phyloP scores from a whole-genome alignment of 2,888 invertebrate species.

The Sipha maydis region DNA sequence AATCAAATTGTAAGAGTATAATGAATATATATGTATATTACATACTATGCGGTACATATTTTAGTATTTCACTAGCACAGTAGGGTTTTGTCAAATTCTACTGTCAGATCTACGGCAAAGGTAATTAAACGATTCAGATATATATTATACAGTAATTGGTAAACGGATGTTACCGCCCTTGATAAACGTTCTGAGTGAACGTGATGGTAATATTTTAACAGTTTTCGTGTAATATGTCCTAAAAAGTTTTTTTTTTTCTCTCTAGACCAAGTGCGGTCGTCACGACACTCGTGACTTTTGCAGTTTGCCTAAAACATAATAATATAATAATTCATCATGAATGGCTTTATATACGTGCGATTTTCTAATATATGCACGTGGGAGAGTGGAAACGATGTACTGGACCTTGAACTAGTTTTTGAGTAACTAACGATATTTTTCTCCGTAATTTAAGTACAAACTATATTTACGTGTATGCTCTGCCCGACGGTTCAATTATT shows the following conservation, averaged over 20 bases:
- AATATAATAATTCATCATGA: slow-evolving; percentile 22
- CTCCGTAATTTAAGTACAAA: background rate
- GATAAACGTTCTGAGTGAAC: no score
- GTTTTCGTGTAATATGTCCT: background rate
- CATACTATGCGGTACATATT: background rate
- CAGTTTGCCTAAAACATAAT: background rate
- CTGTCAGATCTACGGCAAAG: background rate
- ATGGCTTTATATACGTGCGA: background rate
- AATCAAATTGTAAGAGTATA: background rate
- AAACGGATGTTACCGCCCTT: no score
- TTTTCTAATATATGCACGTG: slow-evolving; percentile 48
- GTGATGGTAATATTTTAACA: background rate
- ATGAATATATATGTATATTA: background rate
- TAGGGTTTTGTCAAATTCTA: background rate
- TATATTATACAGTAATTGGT: no score
- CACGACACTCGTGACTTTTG: slow-evolving; percentile 12
- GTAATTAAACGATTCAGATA: background rate
- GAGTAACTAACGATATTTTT: slow-evolving; percentile 37
- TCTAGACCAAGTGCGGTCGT: background rate
- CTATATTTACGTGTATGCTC: background rate
- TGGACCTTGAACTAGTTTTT: slow-evolving; percentile 58
- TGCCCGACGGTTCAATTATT: background rate
- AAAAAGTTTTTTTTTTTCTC: background rate
- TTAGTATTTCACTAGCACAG: background rate
- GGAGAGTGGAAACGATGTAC: slow-evolving; percentile 45